Conservation (phyloP, 2,113 vertebrate species). For the Atlantisia rogersi region DNA sequence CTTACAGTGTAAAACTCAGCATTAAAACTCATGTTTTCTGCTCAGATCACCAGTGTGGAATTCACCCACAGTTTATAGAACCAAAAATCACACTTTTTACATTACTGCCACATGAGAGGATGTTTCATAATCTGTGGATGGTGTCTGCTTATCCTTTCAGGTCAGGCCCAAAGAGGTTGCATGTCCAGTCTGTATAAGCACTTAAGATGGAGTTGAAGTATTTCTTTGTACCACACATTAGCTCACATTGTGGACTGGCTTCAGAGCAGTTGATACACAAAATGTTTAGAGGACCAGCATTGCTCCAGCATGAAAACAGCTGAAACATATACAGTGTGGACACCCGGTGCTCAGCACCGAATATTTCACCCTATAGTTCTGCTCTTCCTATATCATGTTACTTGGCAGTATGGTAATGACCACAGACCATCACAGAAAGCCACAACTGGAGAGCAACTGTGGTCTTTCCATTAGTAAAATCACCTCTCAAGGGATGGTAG, state of each 20-base stretch:
- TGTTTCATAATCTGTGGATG: background rate
- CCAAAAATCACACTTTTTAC: background rate
- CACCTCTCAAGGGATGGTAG: background rate
- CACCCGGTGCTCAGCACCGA: background rate
- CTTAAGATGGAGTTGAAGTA: background rate
- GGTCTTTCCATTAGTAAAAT: background rate
- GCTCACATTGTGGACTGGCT: background rate
- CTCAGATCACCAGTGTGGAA: background rate
- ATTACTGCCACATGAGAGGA: rapidly evolving
- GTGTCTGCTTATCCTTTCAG: background rate
- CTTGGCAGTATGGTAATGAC: background rate
- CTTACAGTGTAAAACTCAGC: background rate
- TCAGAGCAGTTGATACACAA: background rate
- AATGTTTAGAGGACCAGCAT: background rate
- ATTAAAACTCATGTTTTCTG: background rate
- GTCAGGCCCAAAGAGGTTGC: background rate
- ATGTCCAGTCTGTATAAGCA: background rate
- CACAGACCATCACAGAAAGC: background rate
- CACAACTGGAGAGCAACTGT: background rate
- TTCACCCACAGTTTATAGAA: background rate
- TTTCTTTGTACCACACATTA: background rate
- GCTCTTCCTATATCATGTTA: background rate
- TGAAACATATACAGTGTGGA: rapidly evolving
- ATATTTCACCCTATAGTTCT: background rate
- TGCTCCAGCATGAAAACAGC: background rate